These are phyloP conservation scores for Microctenopoma lineatum DNA, from an alignment of 2,797 vertebrate genomes.

Conservation along the genomic window DNA sequence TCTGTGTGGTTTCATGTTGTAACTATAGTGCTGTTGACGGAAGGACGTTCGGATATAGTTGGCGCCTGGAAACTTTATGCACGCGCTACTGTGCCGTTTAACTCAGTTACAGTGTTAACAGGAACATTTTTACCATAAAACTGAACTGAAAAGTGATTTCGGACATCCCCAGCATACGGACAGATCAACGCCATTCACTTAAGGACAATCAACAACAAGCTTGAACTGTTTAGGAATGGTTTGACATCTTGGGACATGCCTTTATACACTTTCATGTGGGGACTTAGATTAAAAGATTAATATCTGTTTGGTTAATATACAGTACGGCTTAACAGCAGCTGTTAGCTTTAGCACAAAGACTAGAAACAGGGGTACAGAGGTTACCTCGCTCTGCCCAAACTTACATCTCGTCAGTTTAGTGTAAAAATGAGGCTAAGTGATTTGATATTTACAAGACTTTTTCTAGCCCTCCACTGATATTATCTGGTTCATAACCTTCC, in stretches of 20 bases:
- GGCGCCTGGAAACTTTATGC: conserved; percentile 18
- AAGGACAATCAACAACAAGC: conserved; percentile 43
- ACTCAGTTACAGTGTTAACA: not conserved
- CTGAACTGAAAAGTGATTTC: conserved; percentile 25
- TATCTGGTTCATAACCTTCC: not conserved
- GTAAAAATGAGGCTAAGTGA: not conserved
- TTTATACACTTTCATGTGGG: conserved; percentile 7
- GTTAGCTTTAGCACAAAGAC: conserved; percentile 17
- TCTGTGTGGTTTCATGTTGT: conserved; percentile 42
- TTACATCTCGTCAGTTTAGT: not conserved
- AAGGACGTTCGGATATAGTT: conserved; percentile 20
- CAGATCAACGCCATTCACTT: conserved; percentile 1
- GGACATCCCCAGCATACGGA: conserved; percentile 3
- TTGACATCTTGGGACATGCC: not conserved
- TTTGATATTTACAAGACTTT: not conserved
- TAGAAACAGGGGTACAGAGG: not conserved
- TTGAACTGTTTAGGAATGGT: conserved; percentile 1
- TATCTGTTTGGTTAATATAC: not conserved
- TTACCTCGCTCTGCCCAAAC: not conserved
- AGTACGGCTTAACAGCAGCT: not conserved
- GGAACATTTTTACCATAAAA: conserved; percentile 10
- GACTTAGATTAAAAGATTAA: conserved; percentile 1
- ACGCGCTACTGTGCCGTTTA: not conserved
- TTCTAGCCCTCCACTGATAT: not conserved
- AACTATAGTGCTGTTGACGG: conserved; percentile 19